phyloP scores from a whole-genome alignment of 2,888 invertebrate genomes.

The Pristionchus entomophagus region DNA sequence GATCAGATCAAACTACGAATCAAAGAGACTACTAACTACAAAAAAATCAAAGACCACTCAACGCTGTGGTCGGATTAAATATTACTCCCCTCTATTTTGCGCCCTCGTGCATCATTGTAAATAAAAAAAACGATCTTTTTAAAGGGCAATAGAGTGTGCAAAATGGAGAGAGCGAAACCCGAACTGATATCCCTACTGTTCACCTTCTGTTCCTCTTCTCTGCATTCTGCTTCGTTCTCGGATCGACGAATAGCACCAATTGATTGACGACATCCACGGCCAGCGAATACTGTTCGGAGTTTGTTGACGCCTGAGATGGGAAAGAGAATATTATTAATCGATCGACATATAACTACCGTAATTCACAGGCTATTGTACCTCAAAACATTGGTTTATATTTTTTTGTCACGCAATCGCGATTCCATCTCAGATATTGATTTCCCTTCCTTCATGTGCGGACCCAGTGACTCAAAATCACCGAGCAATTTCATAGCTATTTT shows the following conservation, averaged over 20 bases:
- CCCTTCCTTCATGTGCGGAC: no score
- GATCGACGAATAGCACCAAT: constrained; percentile 94
- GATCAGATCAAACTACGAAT: background rate
- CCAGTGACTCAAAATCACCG: no score
- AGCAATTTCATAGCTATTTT: no score
- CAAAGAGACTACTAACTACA: background rate
- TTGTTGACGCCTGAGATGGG: constrained; percentile 51
- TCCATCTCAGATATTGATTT: no score
- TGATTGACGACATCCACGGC: constrained; percentile 97
- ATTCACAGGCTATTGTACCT: no score
- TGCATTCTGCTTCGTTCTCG: constrained; percentile 84
- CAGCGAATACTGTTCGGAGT: constrained; percentile 86
- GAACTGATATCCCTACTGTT: no score
- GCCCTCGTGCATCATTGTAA: background rate
- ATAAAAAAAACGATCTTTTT: no score
- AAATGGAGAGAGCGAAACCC: no score
- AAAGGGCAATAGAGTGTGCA: no score
- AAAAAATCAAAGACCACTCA: background rate
- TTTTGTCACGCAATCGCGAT: no score
- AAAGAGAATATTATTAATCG: no score
- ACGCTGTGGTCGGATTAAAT: background rate
- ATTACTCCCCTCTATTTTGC: background rate
- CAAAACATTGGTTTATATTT: no score
- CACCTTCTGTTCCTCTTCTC: constrained; percentile 80
- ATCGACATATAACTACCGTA: background rate